These are phyloP conservation scores for Globodera rostochiensis DNA, from an alignment of 1,140 invertebrate species.

Conservation along the genomic window DNA sequence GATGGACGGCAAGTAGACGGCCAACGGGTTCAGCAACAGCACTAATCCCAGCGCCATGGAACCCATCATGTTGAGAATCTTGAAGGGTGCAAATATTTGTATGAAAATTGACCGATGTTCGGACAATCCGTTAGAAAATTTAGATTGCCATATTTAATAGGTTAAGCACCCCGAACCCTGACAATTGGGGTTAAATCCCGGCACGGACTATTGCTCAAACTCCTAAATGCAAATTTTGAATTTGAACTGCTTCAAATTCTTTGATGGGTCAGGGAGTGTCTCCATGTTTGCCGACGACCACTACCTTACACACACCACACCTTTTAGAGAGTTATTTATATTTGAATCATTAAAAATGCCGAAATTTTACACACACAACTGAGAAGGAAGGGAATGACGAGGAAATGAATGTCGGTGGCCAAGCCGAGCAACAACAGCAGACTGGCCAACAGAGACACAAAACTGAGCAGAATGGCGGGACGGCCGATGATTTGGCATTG, in stretches of 20 bases:
- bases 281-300: too few relatives aligned
- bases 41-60: constrained; percentile 23
- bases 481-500: constrained; percentile 17
- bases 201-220: too few relatives aligned
- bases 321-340: too few relatives aligned
- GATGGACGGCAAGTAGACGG: neutral
- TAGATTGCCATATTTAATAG: too few relatives aligned
- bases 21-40: constrained; percentile 14
- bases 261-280: too few relatives aligned
- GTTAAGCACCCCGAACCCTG: too few relatives aligned
- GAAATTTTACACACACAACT: constrained; percentile 22
- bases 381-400: constrained; percentile 23
- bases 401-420: constrained; percentile 18
- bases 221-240: too few relatives aligned
- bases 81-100: too few relatives aligned
- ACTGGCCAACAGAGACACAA: constrained; percentile 6
- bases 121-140: neutral
- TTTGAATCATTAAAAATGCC: neutral
- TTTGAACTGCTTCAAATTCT: too few relatives aligned
- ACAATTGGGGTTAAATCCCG: neutral
- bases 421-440: constrained; percentile 15
- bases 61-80: constrained; percentile 24
- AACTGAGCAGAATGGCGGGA: constrained; percentile 11
- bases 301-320: too few relatives aligned
- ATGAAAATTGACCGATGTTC: too few relatives aligned